phyloP scores from a whole-genome alignment of 1,140 invertebrate genomes.

The Monochamus saltuarius region DNA sequence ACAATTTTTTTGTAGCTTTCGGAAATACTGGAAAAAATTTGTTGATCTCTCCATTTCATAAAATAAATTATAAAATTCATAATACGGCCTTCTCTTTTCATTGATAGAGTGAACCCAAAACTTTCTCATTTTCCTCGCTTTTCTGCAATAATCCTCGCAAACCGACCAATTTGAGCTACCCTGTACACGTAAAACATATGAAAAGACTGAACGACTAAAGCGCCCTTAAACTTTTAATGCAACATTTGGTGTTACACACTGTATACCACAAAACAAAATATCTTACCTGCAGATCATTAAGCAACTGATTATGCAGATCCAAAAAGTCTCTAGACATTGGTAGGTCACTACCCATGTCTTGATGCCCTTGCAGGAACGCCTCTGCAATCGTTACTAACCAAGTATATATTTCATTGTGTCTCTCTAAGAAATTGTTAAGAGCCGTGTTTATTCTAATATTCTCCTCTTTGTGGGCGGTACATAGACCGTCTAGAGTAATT shows the following conservation, averaged over 20 bases:
- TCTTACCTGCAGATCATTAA: slow-evolving; percentile 72
- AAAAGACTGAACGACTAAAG: too few relatives aligned
- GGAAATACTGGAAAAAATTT: too few relatives aligned
- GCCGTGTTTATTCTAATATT: slow-evolving; percentile 68
- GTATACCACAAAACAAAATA: slow-evolving; percentile 18
- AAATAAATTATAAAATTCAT: too few relatives aligned
- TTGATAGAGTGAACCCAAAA: too few relatives aligned
- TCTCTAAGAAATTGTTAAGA: slow-evolving; percentile 68
- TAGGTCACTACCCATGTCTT: slow-evolving; percentile 73
- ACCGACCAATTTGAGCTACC: too few relatives aligned
- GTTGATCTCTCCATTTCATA: too few relatives aligned
- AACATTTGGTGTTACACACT: slow-evolving; percentile 23
- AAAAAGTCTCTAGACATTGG: slow-evolving; percentile 73
- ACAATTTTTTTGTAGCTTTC: too few relatives aligned
- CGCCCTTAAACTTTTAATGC: too few relatives aligned
- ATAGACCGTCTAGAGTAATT: slow-evolving; percentile 65
- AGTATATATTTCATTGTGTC: slow-evolving; percentile 68
- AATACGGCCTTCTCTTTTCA: too few relatives aligned
- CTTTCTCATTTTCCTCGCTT: too few relatives aligned
- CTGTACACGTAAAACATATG: too few relatives aligned
- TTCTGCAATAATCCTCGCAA: too few relatives aligned
- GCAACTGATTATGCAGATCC: slow-evolving; percentile 71
- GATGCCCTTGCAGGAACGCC: slow-evolving; percentile 71
- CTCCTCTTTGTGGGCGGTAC: slow-evolving; percentile 71
- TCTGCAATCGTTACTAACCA: slow-evolving; percentile 74